Evolutionary conservation across 2,797 vertebrate species (phyloP).

Genomic region (Falco berigora): DNA sequence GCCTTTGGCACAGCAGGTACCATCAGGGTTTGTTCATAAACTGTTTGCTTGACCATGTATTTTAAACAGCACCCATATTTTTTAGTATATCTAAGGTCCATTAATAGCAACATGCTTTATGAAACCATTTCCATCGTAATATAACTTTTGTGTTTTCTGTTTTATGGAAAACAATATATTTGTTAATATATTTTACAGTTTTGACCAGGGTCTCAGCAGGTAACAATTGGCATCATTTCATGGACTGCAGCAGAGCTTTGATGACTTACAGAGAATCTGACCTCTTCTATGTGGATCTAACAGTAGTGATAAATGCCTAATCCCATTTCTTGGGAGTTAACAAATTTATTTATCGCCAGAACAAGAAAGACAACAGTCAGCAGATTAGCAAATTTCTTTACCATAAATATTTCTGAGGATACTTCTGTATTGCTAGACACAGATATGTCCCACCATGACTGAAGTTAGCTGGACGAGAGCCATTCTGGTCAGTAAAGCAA

Average conservation of each 20-base stretch:
- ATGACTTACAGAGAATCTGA: slow-evolving; percentile 21
- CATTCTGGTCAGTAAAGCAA: slow-evolving; percentile 1
- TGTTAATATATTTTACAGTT: background rate
- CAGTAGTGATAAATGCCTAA: background rate
- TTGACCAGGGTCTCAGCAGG: slow-evolving; percentile 3
- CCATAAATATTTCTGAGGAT: background rate
- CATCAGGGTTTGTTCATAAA: background rate
- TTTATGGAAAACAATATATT: background rate
- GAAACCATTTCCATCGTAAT: background rate
- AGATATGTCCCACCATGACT: background rate
- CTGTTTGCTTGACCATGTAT: background rate
- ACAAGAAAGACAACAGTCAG: background rate
- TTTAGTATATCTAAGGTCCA: background rate
- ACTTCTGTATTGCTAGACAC: background rate
- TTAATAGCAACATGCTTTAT: background rate
- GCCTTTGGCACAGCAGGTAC: slow-evolving; percentile 8
- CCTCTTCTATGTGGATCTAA: background rate
- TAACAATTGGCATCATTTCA: background rate
- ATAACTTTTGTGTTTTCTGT: slow-evolving; percentile 7
- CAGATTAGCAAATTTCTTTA: background rate
- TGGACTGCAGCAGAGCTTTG: slow-evolving; percentile 16
- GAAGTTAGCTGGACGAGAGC: background rate
- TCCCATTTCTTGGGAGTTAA: background rate
- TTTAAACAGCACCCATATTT: slow-evolving; percentile 2
- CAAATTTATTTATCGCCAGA: slow-evolving; percentile 9